Evolutionary conservation across 2,797 vertebrate genomes (phyloP), one percentile per base, ranked within the genome.

Genomic region (Taeniopygia guttata): DNA sequence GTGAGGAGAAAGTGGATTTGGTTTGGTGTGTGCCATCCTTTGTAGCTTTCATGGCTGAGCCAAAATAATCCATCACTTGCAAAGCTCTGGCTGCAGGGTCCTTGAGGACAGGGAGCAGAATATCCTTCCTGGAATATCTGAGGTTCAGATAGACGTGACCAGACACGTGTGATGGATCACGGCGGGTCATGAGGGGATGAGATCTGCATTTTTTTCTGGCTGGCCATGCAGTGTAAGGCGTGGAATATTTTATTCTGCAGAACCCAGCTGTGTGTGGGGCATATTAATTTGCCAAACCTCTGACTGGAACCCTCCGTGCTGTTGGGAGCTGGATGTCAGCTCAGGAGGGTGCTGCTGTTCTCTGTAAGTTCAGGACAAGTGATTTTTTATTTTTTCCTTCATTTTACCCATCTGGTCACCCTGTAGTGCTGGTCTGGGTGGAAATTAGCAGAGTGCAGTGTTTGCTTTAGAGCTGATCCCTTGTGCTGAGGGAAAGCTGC

Each of bases 231-330:
- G 13, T 13, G 43, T 8, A 4, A 30, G 36, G 21, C 10, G 5
- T 14, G 55, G 25, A 46, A 67, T 18, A 25, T 29, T 70, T 40
- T 11, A 27, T 32, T 10, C 16, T 62, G 60, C 36, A 36, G 27
- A 76, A 5, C 16, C 40, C 68, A 36, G 69, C 5, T 1, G 26
- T 54, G 69, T 42, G 22, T 34, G 18, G 27, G 60, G n/a, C 12
- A 3, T 60, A 11, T 52, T 77, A 69, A 74, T 59, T 30, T 73
- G 16, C 42, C 29, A 75, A 6, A 26, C 5, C 59, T 84, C 43
- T 10, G 4, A 29, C 14, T 73, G 75, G 69, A 29, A 18, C 27
- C 14, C 17, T 30, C 22, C 0, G 0, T 27, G 63, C 8, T 2
- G 42, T 1, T 66, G 43, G 52, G 54, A 67, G 64, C 43, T 72